Evolutionary conservation across 2,888 invertebrate species (phyloP).

Genomic region (Camptogramma bilineatum): DNA sequence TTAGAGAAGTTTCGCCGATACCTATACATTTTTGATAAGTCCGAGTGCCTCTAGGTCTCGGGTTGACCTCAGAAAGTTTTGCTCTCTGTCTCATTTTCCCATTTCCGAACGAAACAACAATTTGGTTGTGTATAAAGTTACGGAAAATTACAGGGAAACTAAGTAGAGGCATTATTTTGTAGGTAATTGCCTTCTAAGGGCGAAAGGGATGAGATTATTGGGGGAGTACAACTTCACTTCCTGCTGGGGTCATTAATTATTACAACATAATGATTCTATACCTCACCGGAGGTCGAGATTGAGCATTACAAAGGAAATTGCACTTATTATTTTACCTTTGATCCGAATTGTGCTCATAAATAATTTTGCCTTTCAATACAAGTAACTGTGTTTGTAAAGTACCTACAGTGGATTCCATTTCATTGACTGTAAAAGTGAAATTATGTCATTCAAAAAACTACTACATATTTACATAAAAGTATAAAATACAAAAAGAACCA

Average conservation of each 20-base stretch:
- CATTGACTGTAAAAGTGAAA: too few species aligned
- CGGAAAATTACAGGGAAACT: conserved; percentile 44
- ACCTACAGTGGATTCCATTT: too few species aligned
- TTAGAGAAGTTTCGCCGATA: conserved; percentile 38
- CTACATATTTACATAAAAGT: too few species aligned
- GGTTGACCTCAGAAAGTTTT: conserved; percentile 38
- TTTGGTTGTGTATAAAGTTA: conserved; percentile 31
- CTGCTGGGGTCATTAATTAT: conserved; percentile 44
- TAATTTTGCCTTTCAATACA: not conserved
- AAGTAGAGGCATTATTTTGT: conserved; percentile 43
- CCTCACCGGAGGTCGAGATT: conserved; percentile 13
- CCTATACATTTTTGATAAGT: conserved; percentile 43
- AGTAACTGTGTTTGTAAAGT: not conserved
- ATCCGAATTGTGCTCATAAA: not conserved
- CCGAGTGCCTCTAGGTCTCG: conserved; percentile 28
- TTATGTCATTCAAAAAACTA: too few species aligned
- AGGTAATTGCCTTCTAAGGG: conserved; percentile 52
- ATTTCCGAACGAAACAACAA: conserved; percentile 31
- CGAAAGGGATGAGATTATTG: conserved; percentile 55
- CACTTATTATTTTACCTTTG: not conserved
- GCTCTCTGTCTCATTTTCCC: conserved; percentile 33
- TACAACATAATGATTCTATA: conserved; percentile 36
- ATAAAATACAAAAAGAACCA: too few species aligned
- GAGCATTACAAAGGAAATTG: conserved; percentile 9
- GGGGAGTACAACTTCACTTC: conserved; percentile 45